These are phyloP conservation scores for Diarsia dahlii DNA, from an alignment of 2,888 invertebrate species.

Conservation along the genomic window DNA sequence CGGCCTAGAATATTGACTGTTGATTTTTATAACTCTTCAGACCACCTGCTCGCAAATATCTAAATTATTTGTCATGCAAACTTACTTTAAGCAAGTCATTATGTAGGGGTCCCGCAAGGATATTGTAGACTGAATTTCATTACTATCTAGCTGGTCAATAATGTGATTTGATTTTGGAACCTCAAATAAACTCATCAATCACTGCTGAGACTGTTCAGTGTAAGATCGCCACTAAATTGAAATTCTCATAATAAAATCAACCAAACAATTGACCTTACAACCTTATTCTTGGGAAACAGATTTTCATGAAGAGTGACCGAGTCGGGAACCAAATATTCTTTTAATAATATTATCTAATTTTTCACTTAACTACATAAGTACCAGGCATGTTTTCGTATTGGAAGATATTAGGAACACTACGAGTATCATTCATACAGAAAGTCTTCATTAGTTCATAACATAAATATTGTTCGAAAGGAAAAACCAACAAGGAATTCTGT, in stretches of 20 bases:
- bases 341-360: neutral
- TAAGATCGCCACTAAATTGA: no score
- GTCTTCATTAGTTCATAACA: slow-evolving; percentile 29
- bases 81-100: neutral
- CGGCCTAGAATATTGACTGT: slow-evolving; percentile 17
- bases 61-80: neutral
- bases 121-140: neutral
- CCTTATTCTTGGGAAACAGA: neutral
- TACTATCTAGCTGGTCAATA: neutral
- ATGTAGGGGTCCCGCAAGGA: neutral
- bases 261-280: no score
- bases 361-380: neutral
- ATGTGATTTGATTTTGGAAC: neutral
- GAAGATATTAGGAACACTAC: neutral
- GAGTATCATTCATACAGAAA: slow-evolving; percentile 10
- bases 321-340: neutral
- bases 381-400: neutral
- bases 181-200: no score
- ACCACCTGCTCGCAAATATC: neutral
- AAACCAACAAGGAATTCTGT: slow-evolving; percentile 57
- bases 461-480: slow-evolving; percentile 58
- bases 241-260: no score
- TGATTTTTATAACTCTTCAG: neutral
- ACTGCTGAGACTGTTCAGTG: no score
- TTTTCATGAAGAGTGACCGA: neutral